Evolutionary conservation across 2,113 vertebrate species (phyloP).

Genomic region (Bucco capensis): DNA sequence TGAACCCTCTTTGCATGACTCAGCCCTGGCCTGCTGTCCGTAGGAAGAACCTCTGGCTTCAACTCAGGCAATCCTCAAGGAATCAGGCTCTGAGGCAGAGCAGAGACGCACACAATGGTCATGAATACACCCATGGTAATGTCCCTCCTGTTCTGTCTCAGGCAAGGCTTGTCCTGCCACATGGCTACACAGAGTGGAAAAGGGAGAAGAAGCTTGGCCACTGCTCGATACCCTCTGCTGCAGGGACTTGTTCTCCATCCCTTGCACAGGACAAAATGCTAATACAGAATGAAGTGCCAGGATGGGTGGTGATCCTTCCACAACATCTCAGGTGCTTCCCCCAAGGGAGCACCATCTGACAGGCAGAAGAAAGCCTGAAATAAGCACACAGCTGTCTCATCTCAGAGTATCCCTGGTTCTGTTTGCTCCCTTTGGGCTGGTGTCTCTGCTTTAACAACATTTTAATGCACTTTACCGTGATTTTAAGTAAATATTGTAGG

Average conservation of each 20-base stretch:
- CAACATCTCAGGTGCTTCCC: not conserved
- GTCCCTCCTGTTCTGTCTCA: not conserved
- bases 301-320: fast-evolving
- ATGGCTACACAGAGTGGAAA: fast-evolving
- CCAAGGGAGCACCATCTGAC: not conserved
- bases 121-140: fast-evolving
- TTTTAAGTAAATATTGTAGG: not conserved
- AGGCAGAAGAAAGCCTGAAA: not conserved
- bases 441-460: not conserved
- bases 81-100: not conserved
- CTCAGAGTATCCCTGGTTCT: not conserved
- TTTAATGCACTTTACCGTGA: slow-evolving; percentile 25
- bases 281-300: fast-evolving
- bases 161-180: not conserved
- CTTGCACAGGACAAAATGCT: not conserved
- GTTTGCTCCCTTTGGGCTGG: not conserved
- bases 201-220: not conserved
- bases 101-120: fast-evolving
- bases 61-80: not conserved
- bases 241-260: fast-evolving
- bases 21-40: not conserved
- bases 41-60: not conserved
- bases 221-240: not conserved
- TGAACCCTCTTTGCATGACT: not conserved
- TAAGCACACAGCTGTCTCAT: fast-evolving